Evolutionary conservation across 1,140 invertebrate species (phyloP), one percentile per base, ranked within the genome.

Genomic region (Sminthurides bifidus): DNA sequence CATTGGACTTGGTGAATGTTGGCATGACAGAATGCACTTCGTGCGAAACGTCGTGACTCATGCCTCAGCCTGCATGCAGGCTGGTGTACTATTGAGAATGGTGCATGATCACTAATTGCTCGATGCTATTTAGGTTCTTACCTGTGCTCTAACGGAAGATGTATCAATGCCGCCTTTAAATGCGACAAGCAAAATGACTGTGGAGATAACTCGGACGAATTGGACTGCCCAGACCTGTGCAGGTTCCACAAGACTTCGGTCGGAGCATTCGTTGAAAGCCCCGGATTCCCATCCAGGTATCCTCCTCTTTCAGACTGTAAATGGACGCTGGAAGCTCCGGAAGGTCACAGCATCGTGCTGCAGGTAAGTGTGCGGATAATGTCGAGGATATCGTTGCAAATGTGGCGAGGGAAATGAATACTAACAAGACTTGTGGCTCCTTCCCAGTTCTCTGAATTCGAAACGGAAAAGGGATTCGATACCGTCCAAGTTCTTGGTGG

Each of bases 261-360:
- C 65, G 88, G 87, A n/a, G 92, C 94, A 71, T 86, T 91, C 4
- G 86, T 98, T 21, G 87, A 92, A 70, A 92, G 89, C 62, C 87
- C 89, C 0, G 92, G 90, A 69, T 95, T 92, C 72, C 92, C 92
- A 1, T 85, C 90, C 64, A 89, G 90, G 67, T 96, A 97, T 70
- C 78, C 80, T 51, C 78, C 89, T 2, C 79, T 93, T 48, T 82
- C 83, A 52, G 89, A 94, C 67, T 97, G 92, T 71, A 92, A 92
- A 73, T 97, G 93, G 92, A 94, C 92, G 0, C 74, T 98, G 43
- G 92, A 97, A 75, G 92, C 90, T 26, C 92, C 92, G 3, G 81
- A 94, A 72, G 92, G 92, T 37, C 88, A 92, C 70, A 92, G 91
- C 66, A 91, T 95, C 58, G 79, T 92, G 30, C 74, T 94, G 52